These are phyloP conservation scores for Dicrostonyx torquatus DNA, from an alignment of 2,797 vertebrate species.

Conservation along the genomic window DNA sequence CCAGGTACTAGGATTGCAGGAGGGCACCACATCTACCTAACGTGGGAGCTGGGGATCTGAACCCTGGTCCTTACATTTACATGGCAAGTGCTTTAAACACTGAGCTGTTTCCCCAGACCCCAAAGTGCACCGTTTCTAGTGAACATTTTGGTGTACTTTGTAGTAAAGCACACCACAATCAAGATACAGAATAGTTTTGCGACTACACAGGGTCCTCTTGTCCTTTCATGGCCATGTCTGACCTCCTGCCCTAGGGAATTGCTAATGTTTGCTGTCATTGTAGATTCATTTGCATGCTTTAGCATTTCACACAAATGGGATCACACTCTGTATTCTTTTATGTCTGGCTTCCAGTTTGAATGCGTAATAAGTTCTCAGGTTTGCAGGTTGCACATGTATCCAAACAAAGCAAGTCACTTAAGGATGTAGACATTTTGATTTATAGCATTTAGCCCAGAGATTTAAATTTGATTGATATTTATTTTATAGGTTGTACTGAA, in stretches of 20 bases:
- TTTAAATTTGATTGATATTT: slow-evolving; percentile 33
- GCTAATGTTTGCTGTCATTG: slow-evolving; percentile 43
- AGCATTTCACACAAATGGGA: slow-evolving; percentile 49
- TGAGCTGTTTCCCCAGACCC: background rate
- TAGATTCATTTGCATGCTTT: slow-evolving; percentile 10
- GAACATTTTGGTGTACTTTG: slow-evolving; percentile 25
- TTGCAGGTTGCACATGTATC: background rate
- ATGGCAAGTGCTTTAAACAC: background rate
- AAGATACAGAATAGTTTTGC: background rate
- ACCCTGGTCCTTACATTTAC: background rate
- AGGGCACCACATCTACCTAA: background rate
- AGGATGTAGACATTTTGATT: slow-evolving; percentile 26
- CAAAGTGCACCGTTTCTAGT: background rate
- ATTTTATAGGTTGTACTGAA: slow-evolving; percentile 1
- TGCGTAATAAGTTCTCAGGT: slow-evolving; percentile 43
- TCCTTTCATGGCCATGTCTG: background rate
- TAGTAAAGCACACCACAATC: background rate
- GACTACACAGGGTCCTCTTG: background rate
- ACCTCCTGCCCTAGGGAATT: background rate
- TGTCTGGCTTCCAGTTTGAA: slow-evolving; percentile 30
- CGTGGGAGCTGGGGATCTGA: background rate
- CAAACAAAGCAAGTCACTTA: slow-evolving; percentile 24
- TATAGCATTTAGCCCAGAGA: background rate
- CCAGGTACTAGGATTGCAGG: background rate
- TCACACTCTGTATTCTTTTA: background rate